Percentiles rank a stretch among this genome's conserved stretches.
These are phyloP conservation scores for Pristionchus exspectatus DNA, from an alignment of 2,888 invertebrate genomes.

Conservation along the genomic window DNA sequence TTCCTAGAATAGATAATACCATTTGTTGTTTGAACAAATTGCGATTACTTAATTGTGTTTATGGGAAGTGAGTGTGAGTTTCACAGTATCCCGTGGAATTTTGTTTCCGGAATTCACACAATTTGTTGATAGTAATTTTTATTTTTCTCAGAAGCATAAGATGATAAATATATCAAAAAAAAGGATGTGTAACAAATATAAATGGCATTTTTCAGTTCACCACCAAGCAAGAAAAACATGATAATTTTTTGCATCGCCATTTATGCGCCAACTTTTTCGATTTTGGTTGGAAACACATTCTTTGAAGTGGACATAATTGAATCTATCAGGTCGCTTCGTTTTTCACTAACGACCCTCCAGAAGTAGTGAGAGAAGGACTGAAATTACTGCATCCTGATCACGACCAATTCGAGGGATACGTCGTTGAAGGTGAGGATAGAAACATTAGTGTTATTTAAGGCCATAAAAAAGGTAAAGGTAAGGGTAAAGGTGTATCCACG, in stretches of 20 bases:
- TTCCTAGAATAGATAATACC: neutral
- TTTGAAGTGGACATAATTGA: too few species aligned
- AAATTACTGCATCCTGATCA: neutral
- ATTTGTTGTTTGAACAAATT: too few species aligned
- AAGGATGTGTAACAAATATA: neutral
- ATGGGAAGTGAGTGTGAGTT: neutral
- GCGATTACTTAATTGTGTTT: too few species aligned
- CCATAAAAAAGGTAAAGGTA: too few species aligned
- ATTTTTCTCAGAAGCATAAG: neutral
- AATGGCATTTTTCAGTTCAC: neutral
- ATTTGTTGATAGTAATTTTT: too few species aligned
- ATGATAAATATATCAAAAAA: neutral
- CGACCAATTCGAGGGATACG: neutral
- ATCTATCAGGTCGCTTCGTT: neutral
- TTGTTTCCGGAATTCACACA: too few species aligned
- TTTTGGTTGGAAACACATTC: neutral
- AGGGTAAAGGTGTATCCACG: too few species aligned
- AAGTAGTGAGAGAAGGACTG: neutral
- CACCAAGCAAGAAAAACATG: neutral
- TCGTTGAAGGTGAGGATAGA: neutral
- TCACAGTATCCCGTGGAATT: neutral
- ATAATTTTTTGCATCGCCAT: neutral
- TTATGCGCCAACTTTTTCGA: neutral
- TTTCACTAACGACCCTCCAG: constrained; percentile 2
- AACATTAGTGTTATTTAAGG: too few species aligned